Conservation (phyloP, 2,888 invertebrate genomes). For the Dasypolia templi region DNA sequence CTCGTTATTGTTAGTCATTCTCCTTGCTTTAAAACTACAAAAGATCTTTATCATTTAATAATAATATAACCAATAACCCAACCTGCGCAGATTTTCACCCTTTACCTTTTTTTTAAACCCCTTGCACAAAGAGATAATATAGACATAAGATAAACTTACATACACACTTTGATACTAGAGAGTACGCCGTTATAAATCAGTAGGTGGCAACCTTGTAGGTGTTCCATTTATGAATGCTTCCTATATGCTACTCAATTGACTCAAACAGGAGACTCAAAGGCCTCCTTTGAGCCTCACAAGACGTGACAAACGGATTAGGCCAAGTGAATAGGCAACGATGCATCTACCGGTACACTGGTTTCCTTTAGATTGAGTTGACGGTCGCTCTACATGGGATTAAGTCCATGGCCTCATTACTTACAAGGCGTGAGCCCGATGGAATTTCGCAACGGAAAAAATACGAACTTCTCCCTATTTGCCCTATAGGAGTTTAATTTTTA, state of each 20-base stretch:
- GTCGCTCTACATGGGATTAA: not conserved
- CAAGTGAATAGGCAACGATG: conserved; percentile 9
- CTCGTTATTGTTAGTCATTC: not conserved
- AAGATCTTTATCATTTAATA: not conserved
- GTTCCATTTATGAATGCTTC: not conserved
- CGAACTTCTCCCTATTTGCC: not conserved
- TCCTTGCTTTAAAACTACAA: not conserved
- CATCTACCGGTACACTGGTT: conserved; percentile 9
- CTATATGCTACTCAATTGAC: conserved; percentile 1
- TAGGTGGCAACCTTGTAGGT: not conserved
- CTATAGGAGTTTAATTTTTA: not conserved
- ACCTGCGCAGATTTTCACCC: not conserved
- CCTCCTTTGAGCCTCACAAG: conserved; percentile 26
- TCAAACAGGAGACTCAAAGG: conserved; percentile 17
- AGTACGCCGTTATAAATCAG: not conserved
- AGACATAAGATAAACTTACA: too few relatives aligned
- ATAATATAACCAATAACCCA: too few relatives aligned
- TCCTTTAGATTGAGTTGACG: not conserved
- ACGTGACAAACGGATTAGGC: conserved; percentile 12
- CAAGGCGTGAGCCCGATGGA: too few relatives aligned
- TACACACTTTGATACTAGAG: too few relatives aligned
- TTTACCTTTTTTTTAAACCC: not conserved
- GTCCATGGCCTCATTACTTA: not conserved
- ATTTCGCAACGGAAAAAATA: not conserved
- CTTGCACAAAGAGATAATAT: not conserved